Evolutionary conservation across 2,113 vertebrate genomes (phyloP).

Genomic region (Amblyornis subalaris): DNA sequence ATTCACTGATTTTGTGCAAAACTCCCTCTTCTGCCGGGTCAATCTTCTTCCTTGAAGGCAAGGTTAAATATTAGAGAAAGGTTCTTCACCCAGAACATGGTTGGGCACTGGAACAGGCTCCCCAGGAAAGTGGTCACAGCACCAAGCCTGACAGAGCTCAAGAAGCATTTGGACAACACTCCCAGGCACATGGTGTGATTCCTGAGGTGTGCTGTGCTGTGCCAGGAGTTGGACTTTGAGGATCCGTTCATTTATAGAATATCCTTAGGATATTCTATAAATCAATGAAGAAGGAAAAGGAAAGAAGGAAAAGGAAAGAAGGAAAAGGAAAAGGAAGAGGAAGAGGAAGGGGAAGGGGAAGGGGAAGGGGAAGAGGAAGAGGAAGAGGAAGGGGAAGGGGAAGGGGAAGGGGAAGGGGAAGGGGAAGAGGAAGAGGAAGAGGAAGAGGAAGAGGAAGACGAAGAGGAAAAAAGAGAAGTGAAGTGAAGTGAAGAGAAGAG

Average conservation of each 20-base stretch:
- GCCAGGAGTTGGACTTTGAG: neutral
- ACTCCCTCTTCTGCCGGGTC: neutral
- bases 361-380: neutral
- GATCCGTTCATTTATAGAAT: neutral
- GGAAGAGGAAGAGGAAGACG: fast-evolving
- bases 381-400: neutral
- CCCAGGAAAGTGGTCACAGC: no score
- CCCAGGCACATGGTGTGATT: no score
- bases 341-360: no score
- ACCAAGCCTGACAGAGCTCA: neutral
- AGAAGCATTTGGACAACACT: neutral
- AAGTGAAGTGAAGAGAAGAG: no score
- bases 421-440: no score
- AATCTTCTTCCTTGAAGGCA: neutral
- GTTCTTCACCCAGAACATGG: neutral
- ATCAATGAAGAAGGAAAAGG: neutral
- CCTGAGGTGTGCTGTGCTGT: neutral
- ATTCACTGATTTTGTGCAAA: neutral
- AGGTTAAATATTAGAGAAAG: neutral
- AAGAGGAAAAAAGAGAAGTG: no score
- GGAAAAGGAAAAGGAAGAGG: no score
- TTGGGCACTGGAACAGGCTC: no score
- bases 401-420: no score
- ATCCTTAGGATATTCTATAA: neutral
- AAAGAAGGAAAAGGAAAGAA: no score